These are phyloP conservation scores for Aphidius ervi DNA, from an alignment of 1,140 invertebrate species.

Conservation along the genomic window DNA sequence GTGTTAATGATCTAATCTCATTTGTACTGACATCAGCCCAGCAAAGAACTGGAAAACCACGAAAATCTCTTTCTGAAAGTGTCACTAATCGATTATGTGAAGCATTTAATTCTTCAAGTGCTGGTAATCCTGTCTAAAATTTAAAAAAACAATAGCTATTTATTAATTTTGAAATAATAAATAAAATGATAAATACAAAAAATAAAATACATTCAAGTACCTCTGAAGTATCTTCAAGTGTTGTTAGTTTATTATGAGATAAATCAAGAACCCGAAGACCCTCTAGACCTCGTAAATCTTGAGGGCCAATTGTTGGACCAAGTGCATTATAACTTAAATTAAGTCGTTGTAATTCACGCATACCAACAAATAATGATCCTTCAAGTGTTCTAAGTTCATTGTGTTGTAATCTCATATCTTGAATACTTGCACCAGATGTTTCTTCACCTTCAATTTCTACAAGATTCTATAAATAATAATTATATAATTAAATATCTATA, in stretches of 20 bases:
- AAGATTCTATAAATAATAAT: conserved; percentile 56
- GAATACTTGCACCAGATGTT: conserved; percentile 55
- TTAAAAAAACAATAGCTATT: conserved; percentile 18
- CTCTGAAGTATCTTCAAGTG: conserved; percentile 74
- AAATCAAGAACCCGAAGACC: conserved; percentile 68
- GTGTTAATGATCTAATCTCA: conserved; percentile 64
- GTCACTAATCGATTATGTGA: conserved; percentile 67
- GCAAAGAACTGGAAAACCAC: conserved; percentile 72
- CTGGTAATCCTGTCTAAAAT: conserved; percentile 70
- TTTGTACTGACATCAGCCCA: conserved; percentile 74
- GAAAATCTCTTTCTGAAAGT: conserved; percentile 70
- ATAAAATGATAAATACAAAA: conserved; percentile 3
- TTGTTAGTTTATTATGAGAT: conserved; percentile 69
- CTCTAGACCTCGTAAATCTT: conserved; percentile 70
- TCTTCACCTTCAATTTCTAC: conserved; percentile 63
- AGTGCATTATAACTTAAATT: conserved; percentile 72
- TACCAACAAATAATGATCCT: conserved; percentile 65
- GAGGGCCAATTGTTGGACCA: conserved; percentile 62
- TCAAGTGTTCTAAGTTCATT: conserved; percentile 68
- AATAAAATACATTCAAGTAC: conserved; percentile 47
- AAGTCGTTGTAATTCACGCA: conserved; percentile 65
- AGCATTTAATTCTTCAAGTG: conserved; percentile 68
- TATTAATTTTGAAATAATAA: conserved; percentile 7
- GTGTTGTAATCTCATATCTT: conserved; percentile 68
- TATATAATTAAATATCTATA: not conserved